These are phyloP conservation scores for Aphelenchoides bicaudatus DNA, from an alignment of 2,888 invertebrate genomes.

Conservation along the genomic window DNA sequence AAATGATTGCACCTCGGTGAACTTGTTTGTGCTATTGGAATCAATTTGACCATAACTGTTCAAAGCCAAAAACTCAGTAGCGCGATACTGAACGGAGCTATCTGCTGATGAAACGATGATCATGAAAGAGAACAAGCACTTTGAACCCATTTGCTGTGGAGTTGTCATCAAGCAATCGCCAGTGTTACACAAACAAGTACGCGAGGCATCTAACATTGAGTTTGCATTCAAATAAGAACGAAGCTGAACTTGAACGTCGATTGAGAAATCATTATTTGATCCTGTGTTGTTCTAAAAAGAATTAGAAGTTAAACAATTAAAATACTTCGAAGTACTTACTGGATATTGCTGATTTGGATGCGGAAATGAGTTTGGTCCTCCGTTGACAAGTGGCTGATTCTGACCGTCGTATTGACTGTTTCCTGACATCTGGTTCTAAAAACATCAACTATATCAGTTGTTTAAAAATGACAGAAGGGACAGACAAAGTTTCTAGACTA, in stretches of 20 bases:
- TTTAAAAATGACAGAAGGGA: too few species aligned
- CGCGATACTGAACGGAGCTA: constrained; percentile 30
- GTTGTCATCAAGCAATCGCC: constrained; percentile 31
- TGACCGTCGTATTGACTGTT: too few species aligned
- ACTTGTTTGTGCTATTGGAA: constrained; percentile 17
- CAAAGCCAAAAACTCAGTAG: constrained; percentile 32
- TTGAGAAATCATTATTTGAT: neutral
- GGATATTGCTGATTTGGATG: too few species aligned
- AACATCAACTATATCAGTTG: too few species aligned
- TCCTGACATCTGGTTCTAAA: too few species aligned
- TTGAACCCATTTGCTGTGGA: constrained; percentile 34
- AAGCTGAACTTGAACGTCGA: constrained; percentile 25
- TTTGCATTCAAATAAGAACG: constrained; percentile 19
- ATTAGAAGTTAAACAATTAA: too few species aligned
- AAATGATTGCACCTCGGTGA: constrained; percentile 20
- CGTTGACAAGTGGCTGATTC: too few species aligned
- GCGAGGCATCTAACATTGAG: constrained; percentile 14
- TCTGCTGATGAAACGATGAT: constrained; percentile 36
- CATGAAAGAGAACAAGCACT: constrained; percentile 33
- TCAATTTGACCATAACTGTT: constrained; percentile 27
- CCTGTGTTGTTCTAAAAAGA: neutral
- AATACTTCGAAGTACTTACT: too few species aligned
- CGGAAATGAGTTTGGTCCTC: too few species aligned
- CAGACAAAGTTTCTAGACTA: too few species aligned
- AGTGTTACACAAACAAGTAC: constrained; percentile 27